phyloP scores from a whole-genome alignment of 2,113 vertebrate species.

The Misgurnus mizolepis region DNA sequence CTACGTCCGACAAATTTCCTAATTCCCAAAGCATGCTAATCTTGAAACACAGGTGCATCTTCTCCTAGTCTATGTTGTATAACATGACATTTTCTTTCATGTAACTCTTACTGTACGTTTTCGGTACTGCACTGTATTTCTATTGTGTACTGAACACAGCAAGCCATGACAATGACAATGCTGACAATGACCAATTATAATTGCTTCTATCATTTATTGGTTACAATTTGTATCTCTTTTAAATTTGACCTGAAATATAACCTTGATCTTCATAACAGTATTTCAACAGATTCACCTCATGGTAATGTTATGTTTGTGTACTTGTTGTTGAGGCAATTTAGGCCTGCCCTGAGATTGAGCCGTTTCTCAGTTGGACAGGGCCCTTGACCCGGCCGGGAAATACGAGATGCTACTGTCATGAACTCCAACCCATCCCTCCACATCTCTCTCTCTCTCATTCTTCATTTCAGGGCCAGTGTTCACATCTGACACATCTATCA shows the following conservation, averaged over 20 bases:
- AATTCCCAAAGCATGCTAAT: too few species aligned
- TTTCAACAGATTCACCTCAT: neutral
- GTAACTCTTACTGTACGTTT: too few species aligned
- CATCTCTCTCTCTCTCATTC: conserved; percentile 47
- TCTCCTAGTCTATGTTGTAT: neutral
- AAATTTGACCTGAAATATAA: conserved; percentile 10
- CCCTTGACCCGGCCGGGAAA: conserved; percentile 61
- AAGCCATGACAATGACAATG: too few species aligned
- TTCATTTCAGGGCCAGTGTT: conserved; percentile 19
- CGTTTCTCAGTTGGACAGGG: conserved; percentile 54
- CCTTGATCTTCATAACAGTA: conserved; percentile 48
- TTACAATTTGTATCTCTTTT: neutral
- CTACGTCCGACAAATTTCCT: neutral
- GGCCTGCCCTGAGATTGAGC: conserved; percentile 48
- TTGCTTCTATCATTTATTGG: too few species aligned
- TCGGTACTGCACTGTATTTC: too few species aligned
- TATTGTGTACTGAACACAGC: too few species aligned
- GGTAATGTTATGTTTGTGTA: conserved; percentile 56
- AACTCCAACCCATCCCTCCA: conserved; percentile 58
- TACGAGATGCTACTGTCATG: conserved; percentile 47
- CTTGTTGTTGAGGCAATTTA: conserved; percentile 57
- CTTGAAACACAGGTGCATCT: neutral
- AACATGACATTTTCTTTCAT: neutral
- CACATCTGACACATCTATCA: conserved; percentile 17
- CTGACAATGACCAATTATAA: too few species aligned